Percentiles rank a stretch among this genome's conserved stretches.
phyloP scores from a whole-genome alignment of 2,113 vertebrate genomes.

The Columbina picui region DNA sequence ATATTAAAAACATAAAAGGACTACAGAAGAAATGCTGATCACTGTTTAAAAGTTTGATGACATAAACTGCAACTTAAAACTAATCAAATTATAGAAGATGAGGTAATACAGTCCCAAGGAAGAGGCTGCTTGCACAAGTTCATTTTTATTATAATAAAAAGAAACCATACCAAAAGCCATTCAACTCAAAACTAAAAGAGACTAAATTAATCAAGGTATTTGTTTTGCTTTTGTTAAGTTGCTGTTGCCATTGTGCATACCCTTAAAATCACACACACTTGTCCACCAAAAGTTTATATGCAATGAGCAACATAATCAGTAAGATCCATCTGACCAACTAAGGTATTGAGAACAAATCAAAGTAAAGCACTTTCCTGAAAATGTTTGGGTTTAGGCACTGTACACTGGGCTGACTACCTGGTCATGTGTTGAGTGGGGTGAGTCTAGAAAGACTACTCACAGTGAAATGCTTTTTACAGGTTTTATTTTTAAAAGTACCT shows the following conservation, averaged over 20 bases:
- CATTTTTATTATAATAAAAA: neutral
- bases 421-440: accelerated
- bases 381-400: neutral
- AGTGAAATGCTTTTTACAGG: neutral
- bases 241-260: neutral
- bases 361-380: neutral
- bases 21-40: neutral
- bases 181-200: neutral
- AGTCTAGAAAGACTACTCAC: neutral
- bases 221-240: neutral
- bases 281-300: neutral
- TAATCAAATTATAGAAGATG: neutral
- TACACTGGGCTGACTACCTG: neutral
- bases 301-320: neutral
- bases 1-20: neutral
- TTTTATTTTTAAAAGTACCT: neutral
- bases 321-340: neutral
- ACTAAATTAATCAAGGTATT: neutral
- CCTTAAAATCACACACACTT: neutral
- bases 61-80: neutral
- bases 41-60: neutral
- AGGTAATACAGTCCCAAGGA: neutral
- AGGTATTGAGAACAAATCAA: neutral
- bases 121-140: neutral
- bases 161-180: neutral